Conservation (phyloP, 2,888 invertebrate species). For the Pseudococcus longispinus region DNA sequence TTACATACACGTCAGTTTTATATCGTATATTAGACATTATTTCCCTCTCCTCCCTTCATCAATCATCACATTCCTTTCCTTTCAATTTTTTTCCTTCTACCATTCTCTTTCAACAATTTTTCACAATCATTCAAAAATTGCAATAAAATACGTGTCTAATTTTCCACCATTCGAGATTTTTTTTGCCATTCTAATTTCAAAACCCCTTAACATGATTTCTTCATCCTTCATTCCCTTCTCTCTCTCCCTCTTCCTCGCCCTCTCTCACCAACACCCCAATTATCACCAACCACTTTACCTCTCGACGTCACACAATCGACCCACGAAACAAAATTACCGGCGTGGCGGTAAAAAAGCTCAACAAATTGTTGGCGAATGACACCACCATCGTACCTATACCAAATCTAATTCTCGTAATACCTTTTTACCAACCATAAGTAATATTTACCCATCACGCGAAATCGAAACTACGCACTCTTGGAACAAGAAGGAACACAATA, state of each 20-base stretch:
- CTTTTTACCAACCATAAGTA: background rate
- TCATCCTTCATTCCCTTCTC: background rate
- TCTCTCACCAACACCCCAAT: background rate
- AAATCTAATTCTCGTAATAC: background rate
- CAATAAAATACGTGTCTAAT: no score
- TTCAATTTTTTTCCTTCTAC: no score
- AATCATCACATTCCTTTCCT: no score
- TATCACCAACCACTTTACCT: background rate
- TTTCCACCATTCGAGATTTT: background rate
- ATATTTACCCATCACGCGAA: slow-evolving; percentile 20
- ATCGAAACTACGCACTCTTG: background rate
- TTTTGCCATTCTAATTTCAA: background rate
- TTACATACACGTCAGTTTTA: no score
- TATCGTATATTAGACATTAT: no score
- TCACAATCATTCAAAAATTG: background rate
- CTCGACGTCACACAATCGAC: background rate
- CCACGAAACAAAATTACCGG: background rate
- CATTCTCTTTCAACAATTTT: no score
- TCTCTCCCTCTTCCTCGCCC: background rate
- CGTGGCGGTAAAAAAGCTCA: background rate
- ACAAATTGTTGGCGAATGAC: background rate
- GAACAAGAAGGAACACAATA: background rate
- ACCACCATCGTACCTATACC: background rate
- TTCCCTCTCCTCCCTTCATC: no score
- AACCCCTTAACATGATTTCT: background rate